These are phyloP conservation scores for Sminthurinus aureus DNA, from an alignment of 2,888 invertebrate species.

Conservation along the genomic window DNA sequence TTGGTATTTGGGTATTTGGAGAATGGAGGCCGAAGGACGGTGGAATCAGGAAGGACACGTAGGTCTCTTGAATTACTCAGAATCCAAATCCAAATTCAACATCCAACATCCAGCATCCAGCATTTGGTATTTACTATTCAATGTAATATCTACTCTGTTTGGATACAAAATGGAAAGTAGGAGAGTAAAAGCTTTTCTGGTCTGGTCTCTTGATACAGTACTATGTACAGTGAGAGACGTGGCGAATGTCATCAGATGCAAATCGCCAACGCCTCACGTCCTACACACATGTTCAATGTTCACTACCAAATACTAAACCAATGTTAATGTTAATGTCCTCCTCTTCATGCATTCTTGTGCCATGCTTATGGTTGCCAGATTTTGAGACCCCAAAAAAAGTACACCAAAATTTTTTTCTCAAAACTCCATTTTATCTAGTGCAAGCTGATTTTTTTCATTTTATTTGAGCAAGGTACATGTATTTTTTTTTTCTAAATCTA, in stretches of 20 bases:
- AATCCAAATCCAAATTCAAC: too few species aligned
- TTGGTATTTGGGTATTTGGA: background rate
- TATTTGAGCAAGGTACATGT: too few species aligned
- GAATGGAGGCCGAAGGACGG: background rate
- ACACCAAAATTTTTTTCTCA: too few species aligned
- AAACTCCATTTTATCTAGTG: too few species aligned
- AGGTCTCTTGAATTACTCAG: constrained; percentile 37
- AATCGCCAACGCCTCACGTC: constrained; percentile 43
- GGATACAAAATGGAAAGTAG: constrained; percentile 36
- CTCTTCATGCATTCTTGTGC: too few species aligned
- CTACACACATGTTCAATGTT: constrained; percentile 37
- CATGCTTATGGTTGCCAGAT: too few species aligned
- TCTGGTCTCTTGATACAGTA: too few species aligned
- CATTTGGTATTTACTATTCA: too few species aligned
- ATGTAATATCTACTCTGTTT: background rate
- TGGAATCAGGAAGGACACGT: constrained; percentile 24
- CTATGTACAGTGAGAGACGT: background rate
- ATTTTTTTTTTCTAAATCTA: too few species aligned
- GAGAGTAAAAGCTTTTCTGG: constrained; percentile 5
- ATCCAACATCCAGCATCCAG: too few species aligned
- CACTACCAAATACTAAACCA: constrained; percentile 41
- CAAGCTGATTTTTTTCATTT: too few species aligned
- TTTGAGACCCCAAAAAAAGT: too few species aligned
- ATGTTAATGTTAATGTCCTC: constrained; percentile 40
- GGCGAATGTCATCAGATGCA: constrained; percentile 33